Evolutionary conservation across 1,140 invertebrate species (phyloP).

Genomic region (Sesamia nonagrioides): DNA sequence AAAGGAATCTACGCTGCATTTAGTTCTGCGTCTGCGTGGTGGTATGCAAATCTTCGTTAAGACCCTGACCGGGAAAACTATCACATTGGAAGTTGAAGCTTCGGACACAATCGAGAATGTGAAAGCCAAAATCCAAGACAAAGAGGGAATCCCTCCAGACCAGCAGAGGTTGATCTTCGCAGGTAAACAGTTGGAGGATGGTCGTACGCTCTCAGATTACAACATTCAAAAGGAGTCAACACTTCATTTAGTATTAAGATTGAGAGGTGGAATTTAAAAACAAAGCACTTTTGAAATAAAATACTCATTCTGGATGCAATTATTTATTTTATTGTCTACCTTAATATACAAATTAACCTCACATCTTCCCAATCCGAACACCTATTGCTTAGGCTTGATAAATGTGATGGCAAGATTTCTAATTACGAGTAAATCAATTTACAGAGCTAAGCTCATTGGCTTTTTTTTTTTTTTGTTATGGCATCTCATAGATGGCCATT

Average conservation of each 20-base stretch:
- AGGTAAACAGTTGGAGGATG: constrained; percentile 81
- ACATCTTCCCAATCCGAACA: too few species aligned
- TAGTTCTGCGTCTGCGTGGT: constrained; percentile 45
- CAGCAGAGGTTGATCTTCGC: constrained; percentile 64
- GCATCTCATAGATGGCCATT: too few species aligned
- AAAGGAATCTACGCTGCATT: constrained; percentile 45
- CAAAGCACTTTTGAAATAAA: constrained; percentile 46
- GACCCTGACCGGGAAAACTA: constrained; percentile 92
- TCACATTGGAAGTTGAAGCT: constrained; percentile 92
- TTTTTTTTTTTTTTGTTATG: too few species aligned
- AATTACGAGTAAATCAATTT: too few species aligned
- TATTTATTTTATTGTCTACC: not conserved
- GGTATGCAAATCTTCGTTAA: constrained; percentile 74
- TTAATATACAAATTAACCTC: too few species aligned
- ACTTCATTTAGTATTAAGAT: constrained; percentile 65
- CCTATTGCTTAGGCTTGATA: too few species aligned
- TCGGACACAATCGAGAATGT: constrained; percentile 85
- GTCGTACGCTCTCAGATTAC: constrained; percentile 43
- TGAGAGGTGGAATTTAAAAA: constrained; percentile 54
- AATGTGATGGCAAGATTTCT: too few species aligned
- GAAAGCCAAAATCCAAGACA: constrained; percentile 49
- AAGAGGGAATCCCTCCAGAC: constrained; percentile 49
- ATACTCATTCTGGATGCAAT: constrained; percentile 23
- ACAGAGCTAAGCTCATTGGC: too few species aligned
- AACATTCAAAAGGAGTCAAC: constrained; percentile 90